phyloP scores from a whole-genome alignment of 37 sponge, comb jelly and placozoan genomes.

The Theonella swinhoei region DNA sequence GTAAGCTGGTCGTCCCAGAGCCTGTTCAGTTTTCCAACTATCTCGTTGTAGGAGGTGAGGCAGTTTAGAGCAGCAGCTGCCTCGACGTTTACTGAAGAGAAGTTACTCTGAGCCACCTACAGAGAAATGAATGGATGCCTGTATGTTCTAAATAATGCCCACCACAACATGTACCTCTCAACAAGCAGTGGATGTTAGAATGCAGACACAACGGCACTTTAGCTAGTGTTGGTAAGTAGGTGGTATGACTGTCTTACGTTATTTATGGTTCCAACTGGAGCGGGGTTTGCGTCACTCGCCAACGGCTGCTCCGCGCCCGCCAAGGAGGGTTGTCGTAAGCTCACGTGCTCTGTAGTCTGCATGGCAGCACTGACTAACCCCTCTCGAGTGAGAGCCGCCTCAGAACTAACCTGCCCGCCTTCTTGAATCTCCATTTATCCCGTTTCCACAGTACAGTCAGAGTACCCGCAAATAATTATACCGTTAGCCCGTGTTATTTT shows the following conservation, averaged over 20 bases:
- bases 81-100: neutral
- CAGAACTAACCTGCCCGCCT: too few relatives aligned
- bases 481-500: neutral
- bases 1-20: conserved; percentile 37
- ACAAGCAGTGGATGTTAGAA: too few relatives aligned
- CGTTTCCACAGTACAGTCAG: too few relatives aligned
- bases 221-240: too few relatives aligned
- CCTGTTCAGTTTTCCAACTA: conserved; percentile 20
- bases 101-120: neutral
- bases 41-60: conserved; percentile 9
- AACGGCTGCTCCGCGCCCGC: neutral
- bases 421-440: too few relatives aligned
- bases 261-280: neutral
- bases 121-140: too few relatives aligned
- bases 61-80: neutral
- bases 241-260: too few relatives aligned
- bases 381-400: neutral
- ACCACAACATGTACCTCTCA: too few relatives aligned
- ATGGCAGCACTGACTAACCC: neutral
- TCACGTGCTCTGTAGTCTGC: neutral
- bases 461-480: too few relatives aligned
- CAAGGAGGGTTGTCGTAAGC: neutral
- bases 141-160: neutral
- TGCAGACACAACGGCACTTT: too few relatives aligned
- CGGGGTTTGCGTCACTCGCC: too few relatives aligned